Evolutionary conservation across 1,140 invertebrate species (phyloP).

Genomic region (Samia ricini): DNA sequence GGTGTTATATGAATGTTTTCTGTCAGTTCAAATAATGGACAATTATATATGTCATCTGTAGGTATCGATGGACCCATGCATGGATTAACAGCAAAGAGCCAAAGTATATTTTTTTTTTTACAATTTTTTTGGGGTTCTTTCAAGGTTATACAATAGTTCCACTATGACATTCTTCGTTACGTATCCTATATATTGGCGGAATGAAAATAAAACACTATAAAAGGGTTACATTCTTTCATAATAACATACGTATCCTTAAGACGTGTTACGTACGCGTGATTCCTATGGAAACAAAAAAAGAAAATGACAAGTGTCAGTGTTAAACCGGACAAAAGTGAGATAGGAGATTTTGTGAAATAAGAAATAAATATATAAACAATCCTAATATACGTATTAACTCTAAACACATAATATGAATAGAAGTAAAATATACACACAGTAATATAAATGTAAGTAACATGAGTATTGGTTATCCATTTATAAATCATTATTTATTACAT

Average conservation of each 20-base stretch:
- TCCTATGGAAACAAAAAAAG: conserved; percentile 76
- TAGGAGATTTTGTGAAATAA: background rate
- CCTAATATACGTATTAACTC: background rate
- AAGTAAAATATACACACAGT: background rate
- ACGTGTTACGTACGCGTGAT: conserved; percentile 77
- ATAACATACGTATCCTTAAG: conserved; percentile 56
- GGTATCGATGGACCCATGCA: conserved; percentile 37
- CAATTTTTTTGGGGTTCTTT: no score
- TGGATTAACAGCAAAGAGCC: conserved; percentile 34
- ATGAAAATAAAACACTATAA: conserved; percentile 49
- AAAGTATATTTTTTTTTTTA: conserved; percentile 8
- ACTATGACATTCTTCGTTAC: background rate
- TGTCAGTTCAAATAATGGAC: background rate
- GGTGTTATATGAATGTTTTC: background rate
- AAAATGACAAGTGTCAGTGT: conserved; percentile 46
- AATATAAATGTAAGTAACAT: background rate
- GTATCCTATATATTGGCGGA: background rate
- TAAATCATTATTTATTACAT: no score
- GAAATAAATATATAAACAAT: background rate
- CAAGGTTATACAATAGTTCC: background rate
- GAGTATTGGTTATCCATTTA: no score
- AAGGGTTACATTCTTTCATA: conserved; percentile 60
- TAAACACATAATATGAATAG: background rate
- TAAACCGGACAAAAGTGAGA: conserved; percentile 39
- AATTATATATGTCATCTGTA: background rate